Evolutionary conservation across 1,140 invertebrate species (phyloP).

Genomic region (Magallana gigas): DNA sequence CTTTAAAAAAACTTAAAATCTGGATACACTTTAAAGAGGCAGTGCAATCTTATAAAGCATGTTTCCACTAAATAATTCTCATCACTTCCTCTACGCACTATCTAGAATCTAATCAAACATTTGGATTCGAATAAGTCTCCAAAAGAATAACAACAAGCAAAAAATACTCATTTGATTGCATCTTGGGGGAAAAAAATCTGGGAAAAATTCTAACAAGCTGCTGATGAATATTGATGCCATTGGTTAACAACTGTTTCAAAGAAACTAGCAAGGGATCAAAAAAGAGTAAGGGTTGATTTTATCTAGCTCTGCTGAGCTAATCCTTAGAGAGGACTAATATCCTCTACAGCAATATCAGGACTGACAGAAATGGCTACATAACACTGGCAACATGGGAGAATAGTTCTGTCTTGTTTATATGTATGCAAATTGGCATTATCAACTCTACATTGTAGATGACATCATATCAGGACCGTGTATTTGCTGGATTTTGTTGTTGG

Average conservation of each 20-base stretch:
- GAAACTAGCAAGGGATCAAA: not conserved
- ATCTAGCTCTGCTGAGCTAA: not conserved
- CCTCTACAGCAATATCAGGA: not conserved
- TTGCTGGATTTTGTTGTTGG: too few relatives aligned
- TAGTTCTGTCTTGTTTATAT: not conserved
- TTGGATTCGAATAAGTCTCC: too few relatives aligned
- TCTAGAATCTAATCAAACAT: too few relatives aligned
- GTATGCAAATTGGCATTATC: slow-evolving; percentile 33
- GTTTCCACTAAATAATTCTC: too few relatives aligned
- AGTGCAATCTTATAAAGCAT: too few relatives aligned
- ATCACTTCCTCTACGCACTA: too few relatives aligned
- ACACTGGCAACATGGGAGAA: not conserved
- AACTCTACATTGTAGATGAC: not conserved
- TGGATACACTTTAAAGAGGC: too few relatives aligned
- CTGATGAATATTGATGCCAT: slow-evolving; percentile 1
- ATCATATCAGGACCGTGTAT: not conserved
- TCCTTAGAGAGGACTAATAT: not conserved
- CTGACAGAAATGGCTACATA: slow-evolving; percentile 25
- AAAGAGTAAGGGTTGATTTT: not conserved
- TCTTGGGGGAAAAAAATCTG: too few relatives aligned
- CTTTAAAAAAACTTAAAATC: too few relatives aligned
- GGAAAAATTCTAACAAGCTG: not conserved
- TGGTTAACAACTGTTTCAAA: not conserved
- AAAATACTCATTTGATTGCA: too few relatives aligned
- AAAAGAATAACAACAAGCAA: too few relatives aligned